Conservation (phyloP, 1,140 invertebrate species). For the Epicauta chinensis region DNA sequence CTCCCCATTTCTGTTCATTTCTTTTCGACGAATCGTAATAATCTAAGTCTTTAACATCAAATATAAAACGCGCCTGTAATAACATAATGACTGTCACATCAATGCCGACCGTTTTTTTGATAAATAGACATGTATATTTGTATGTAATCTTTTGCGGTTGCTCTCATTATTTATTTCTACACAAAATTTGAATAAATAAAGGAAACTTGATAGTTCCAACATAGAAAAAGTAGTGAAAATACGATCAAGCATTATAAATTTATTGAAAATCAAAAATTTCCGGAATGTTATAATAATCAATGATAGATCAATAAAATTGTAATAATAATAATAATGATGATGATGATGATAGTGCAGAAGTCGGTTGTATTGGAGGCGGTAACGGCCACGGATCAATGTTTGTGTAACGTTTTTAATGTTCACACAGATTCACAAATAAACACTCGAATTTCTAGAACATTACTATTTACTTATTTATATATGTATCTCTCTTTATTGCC, state of each 20-base stretch:
- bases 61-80: conserved; percentile 38
- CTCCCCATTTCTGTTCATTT: conserved; percentile 14
- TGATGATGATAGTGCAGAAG: too few species aligned
- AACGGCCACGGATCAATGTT: conserved; percentile 16
- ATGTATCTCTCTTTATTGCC: conserved; percentile 33
- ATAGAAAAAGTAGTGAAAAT: too few species aligned
- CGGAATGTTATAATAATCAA: too few species aligned
- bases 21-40: conserved; percentile 36
- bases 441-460: conserved; percentile 40
- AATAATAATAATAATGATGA: too few species aligned
- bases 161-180: not conserved
- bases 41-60: conserved; percentile 33
- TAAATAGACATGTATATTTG: conserved; percentile 19
- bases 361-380: not conserved
- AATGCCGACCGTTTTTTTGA: conserved; percentile 29
- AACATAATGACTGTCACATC: conserved; percentile 41
- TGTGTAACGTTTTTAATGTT: conserved; percentile 37
- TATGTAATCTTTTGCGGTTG: not conserved
- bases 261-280: too few species aligned
- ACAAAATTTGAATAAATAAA: not conserved
- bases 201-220: too few species aligned
- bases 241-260: too few species aligned
- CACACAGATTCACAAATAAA: conserved; percentile 38
- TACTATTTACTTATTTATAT: conserved; percentile 39
- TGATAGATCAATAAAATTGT: too few species aligned